Percentiles rank a stretch among this genome's conserved stretches.
Evolutionary conservation across 2,113 vertebrate genomes (phyloP).

Genomic region (Taurulus bubalis): DNA sequence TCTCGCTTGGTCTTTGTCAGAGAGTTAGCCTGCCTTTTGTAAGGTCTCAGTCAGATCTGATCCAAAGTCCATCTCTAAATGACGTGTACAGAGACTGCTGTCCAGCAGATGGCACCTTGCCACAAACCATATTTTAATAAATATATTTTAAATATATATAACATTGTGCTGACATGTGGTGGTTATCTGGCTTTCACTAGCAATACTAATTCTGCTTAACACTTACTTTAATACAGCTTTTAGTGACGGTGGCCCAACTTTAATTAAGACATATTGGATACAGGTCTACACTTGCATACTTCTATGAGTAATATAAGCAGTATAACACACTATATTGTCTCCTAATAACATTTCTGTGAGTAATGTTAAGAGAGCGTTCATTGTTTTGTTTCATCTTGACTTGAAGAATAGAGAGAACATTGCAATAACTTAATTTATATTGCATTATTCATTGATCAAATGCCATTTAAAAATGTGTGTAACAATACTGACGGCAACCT

Average conservation of each 20-base stretch:
- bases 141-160: too few relatives aligned
- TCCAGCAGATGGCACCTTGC: conserved; percentile 50
- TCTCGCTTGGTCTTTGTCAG: conserved; percentile 6
- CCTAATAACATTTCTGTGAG: neutral
- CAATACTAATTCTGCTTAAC: neutral
- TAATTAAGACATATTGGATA: neutral
- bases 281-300: neutral
- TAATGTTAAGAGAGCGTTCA: neutral
- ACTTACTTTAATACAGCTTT: neutral
- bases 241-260: neutral
- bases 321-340: neutral
- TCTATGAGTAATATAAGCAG: neutral
- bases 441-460: neutral
- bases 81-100: neutral
- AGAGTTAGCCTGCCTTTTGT: neutral
- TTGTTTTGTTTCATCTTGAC: conserved; percentile 1
- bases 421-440: neutral
- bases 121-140: too few relatives aligned
- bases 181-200: neutral
- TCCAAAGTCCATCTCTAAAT: neutral
- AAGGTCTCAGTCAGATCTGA: neutral
- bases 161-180: too few relatives aligned
- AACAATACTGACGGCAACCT: too few relatives aligned
- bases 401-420: neutral
- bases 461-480: neutral